A percentile compares a stretch with the other conserved stretches of the same genome.
Conservation (phyloP, 2,888 invertebrate species). For the Phalera bucephala region DNA sequence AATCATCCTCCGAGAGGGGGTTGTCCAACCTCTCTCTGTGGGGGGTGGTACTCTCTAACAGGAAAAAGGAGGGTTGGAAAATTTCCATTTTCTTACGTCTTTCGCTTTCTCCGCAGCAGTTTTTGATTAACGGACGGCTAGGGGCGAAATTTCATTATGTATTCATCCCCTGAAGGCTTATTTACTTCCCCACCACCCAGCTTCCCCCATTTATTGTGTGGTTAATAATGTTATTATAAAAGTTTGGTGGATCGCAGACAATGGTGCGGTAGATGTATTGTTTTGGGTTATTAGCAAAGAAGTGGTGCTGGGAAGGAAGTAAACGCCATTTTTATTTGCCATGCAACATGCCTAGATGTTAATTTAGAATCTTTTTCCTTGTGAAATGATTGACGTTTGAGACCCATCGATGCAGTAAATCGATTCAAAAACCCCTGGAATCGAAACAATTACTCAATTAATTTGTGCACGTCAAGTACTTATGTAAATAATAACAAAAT, state of each 20-base stretch:
- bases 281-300: too few species aligned
- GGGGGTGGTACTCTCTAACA: slow-evolving; percentile 62
- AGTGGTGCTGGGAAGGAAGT: too few species aligned
- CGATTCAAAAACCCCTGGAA: too few species aligned
- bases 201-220: slow-evolving; percentile 42
- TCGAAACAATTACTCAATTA: too few species aligned
- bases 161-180: slow-evolving; percentile 75
- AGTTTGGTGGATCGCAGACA: slow-evolving; percentile 29
- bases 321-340: too few species aligned
- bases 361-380: too few species aligned
- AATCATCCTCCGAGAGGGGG: slow-evolving; percentile 42
- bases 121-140: slow-evolving; percentile 81
- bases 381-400: too few species aligned
- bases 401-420: too few species aligned
- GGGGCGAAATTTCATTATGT: slow-evolving; percentile 80
- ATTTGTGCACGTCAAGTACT: too few species aligned
- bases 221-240: slow-evolving; percentile 43
- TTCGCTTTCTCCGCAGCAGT: slow-evolving; percentile 76
- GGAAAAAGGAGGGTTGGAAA: slow-evolving; percentile 83
- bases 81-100: slow-evolving; percentile 83
- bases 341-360: too few species aligned
- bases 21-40: slow-evolving; percentile 52
- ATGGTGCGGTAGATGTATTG: too few species aligned
- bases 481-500: too few species aligned
- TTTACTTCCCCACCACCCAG: slow-evolving; percentile 45